Percentiles rank a stretch among this genome's conserved stretches.
Evolutionary conservation across 2,888 invertebrate species (phyloP).

Genomic region (Penaeus monodon): DNA sequence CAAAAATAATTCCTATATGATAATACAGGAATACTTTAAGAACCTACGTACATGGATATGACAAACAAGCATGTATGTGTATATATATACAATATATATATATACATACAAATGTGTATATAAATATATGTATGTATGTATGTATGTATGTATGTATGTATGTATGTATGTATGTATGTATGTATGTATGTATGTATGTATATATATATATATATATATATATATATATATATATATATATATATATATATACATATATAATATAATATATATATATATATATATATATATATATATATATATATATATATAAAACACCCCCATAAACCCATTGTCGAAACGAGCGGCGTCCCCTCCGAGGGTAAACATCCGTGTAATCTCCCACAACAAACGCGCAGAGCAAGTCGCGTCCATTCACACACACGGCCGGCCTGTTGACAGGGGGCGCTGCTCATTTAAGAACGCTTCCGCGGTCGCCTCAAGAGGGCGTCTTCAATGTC

Average conservation of each 20-base stretch:
- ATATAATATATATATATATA: neutral
- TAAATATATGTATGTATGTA: conserved; percentile 5
- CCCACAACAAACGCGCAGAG: too few relatives aligned
- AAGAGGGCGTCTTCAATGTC: too few relatives aligned
- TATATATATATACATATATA: conserved; percentile 3
- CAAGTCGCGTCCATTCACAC: too few relatives aligned
- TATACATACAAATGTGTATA: neutral
- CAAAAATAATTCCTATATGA: too few relatives aligned
- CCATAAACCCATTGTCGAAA: too few relatives aligned
- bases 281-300: neutral
- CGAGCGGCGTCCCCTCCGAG: too few relatives aligned
- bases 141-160: neutral
- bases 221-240: too few relatives aligned
- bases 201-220: neutral
- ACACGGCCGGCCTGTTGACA: too few relatives aligned
- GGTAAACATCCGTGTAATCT: too few relatives aligned
- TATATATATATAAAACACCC: neutral
- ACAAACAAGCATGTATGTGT: neutral
- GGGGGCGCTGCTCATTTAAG: too few relatives aligned
- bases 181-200: neutral
- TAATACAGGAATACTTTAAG: neutral
- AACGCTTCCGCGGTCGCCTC: too few relatives aligned
- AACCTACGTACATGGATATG: neutral
- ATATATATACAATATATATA: neutral
- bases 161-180: neutral